Conservation (phyloP, 2,888 invertebrate species). For the Lithophane semibrunnea region DNA sequence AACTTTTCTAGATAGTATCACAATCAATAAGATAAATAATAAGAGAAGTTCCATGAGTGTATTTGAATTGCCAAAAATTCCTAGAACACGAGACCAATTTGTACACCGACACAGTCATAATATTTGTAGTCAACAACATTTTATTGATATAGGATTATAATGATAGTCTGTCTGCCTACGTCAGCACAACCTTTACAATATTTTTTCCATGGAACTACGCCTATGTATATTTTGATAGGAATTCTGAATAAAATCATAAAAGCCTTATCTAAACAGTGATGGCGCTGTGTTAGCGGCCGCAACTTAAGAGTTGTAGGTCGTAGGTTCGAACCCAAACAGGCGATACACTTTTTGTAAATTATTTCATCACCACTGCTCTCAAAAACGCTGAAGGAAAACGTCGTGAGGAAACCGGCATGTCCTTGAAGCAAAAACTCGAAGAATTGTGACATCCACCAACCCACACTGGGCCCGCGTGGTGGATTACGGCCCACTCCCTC, state of each 20-base stretch:
- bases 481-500: too few species aligned
- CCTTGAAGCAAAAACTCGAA: too few species aligned
- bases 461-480: too few species aligned
- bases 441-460: too few species aligned
- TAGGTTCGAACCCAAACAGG: too few species aligned
- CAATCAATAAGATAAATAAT: not conserved
- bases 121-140: conserved; percentile 14
- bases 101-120: conserved; percentile 9
- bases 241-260: not conserved
- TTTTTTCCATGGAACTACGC: not conserved
- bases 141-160: conserved; percentile 27
- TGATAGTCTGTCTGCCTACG: not conserved
- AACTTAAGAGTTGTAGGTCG: too few species aligned
- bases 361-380: too few species aligned
- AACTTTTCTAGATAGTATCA: not conserved
- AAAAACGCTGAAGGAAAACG: too few species aligned
- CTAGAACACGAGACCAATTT: conserved; percentile 20
- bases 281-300: too few species aligned
- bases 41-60: not conserved
- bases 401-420: too few species aligned
- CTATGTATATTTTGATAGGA: not conserved
- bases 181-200: not conserved
- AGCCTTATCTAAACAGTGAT: not conserved
- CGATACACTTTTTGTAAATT: too few species aligned
- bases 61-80: conserved; percentile 14